Evolutionary conservation across 2,113 vertebrate species (phyloP), one percentile per base, ranked within the genome.

Genomic region (Perca schrenkii): DNA sequence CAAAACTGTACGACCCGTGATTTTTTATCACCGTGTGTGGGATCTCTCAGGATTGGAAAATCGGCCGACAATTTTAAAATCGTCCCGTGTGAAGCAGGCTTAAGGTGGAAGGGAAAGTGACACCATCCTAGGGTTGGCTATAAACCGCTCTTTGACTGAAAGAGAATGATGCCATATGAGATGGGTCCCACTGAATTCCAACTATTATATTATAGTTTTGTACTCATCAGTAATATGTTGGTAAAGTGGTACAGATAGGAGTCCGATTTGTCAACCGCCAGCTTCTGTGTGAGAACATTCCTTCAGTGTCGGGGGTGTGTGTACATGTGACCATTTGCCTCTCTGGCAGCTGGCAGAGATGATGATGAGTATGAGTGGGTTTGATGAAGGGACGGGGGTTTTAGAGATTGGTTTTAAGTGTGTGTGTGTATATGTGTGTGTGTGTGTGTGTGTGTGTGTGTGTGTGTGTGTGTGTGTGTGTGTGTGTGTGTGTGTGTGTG

Each of bases 301-400:
- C 69, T 82, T 72, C 61, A 53, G 63, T 11, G 50, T 57, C 22
- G 28, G 19, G 15, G 49, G 47, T 72, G 60, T 79, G 34, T 71
- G 28, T 54, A 47, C 61, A 49, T 74, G 56, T 61, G 52, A 54
- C 58, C 61, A 22, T 67, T 31, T 74, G 57, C 40, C 47, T 72
- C 79, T 74, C n/a, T 70, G 77, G 58, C 79, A 83, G 77, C 77
- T 63, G 77, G 75, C 54, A 89, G 76, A 76, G 65, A 70, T n/a
- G 74, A 76, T 76, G 83, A 80, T 79, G 80, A 61, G 62, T 83
- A 47, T 83, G 77, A 84, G 53, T 54, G 34, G 74, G 31, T 82
- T 81, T 79, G 52, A 84, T 77, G 75, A 74, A 49, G 70, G 34
- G 34, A 71, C 64, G 61, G 54, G 66, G 69, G 58, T 78, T 86